Base-by-base conservation (phyloP, 2,113 vertebrate genomes). In the Bungarus multicinctus region DNA sequence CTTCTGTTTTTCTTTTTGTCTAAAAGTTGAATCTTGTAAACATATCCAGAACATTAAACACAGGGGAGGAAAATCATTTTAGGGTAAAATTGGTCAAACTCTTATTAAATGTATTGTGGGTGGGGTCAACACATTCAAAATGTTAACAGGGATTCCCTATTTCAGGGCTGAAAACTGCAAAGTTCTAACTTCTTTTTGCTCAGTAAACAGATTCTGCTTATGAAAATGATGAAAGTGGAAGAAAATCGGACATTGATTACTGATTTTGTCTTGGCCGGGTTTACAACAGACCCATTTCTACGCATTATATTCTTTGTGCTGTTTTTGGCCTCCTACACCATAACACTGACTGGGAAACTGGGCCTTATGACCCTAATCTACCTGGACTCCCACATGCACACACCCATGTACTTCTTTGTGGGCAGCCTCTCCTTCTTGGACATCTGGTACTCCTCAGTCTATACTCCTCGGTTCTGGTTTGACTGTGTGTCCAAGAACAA, bases 361-460 rank as follows among this genome's bases (percentile, higher is more conserved):
- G 95, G 93, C 1, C 87, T 96, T 23, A 90, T 96, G 69, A 91
- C 50, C 27, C 39, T 96, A 47, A 96, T 95, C 50, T 96, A 89
- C 91, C 27, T 23, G 45, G 95, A 96, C 14, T 94, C 89, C 7
- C 8, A 0, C 60, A 30, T 64, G 11, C 27, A 64, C 27, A 30
- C 60, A 11, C 60, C 60, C 27, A 64, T 64, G 60, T 64, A 64
- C 60, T 64, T 64, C 0, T 64, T 64, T 30, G 60, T 91, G 43
- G 96, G 96, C 20, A 96, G 91, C 4, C 89, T 96, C 12, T 96
- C 95, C 0, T 94, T 96, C 43, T 34, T 97, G 90, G 95, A 95
- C 85, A 39, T 96, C 69, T 96, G 95, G 93, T 97, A 94, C 55
- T 94, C 94, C 4, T 94, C 94, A 20, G 93, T 96, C 43, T 96